Evolutionary conservation across 2,797 vertebrate genomes (phyloP).

Genomic region (Pampus argenteus): DNA sequence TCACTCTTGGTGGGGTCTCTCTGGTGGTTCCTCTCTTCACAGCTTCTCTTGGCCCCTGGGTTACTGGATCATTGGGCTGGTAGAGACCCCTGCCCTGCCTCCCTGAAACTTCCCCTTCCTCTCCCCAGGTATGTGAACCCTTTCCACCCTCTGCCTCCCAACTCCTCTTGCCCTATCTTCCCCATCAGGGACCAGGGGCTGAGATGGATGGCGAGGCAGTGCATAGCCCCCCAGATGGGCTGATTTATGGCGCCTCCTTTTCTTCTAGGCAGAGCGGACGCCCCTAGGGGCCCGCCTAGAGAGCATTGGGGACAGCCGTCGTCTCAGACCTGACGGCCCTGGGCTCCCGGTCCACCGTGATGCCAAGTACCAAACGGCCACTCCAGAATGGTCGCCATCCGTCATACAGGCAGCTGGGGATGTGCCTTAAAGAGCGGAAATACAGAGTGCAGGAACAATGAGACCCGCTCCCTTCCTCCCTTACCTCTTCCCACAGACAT

Average conservation of each 20-base stretch:
- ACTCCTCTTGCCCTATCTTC: constrained; percentile 53
- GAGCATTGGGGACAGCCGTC: constrained; percentile 85
- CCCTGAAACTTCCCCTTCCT: constrained; percentile 36
- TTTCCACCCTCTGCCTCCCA: constrained; percentile 54
- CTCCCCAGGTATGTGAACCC: constrained; percentile 65
- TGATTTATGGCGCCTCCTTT: constrained; percentile 94
- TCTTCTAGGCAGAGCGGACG: constrained; percentile 83
- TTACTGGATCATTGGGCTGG: constrained; percentile 58
- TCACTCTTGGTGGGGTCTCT: constrained; percentile 54
- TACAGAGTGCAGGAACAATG: constrained; percentile 79
- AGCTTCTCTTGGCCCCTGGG: constrained; percentile 48
- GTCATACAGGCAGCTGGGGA: constrained; percentile 88
- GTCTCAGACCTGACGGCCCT: constrained; percentile 87
- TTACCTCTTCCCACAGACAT: constrained; percentile 74
- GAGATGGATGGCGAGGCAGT: constrained; percentile 80
- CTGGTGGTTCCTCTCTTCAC: constrained; percentile 57
- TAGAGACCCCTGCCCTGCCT: constrained; percentile 52
- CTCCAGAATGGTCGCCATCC: constrained; percentile 89
- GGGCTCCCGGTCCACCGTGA: constrained; percentile 84
- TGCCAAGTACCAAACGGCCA: constrained; percentile 90
- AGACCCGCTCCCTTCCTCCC: constrained; percentile 65
- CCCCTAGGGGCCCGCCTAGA: constrained; percentile 86
- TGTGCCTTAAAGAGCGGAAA: constrained; percentile 84
- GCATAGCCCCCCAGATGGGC: constrained; percentile 85
- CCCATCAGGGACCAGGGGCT: constrained; percentile 71